phyloP scores from a whole-genome alignment of 2,888 invertebrate genomes.

The Meta bourneti region DNA sequence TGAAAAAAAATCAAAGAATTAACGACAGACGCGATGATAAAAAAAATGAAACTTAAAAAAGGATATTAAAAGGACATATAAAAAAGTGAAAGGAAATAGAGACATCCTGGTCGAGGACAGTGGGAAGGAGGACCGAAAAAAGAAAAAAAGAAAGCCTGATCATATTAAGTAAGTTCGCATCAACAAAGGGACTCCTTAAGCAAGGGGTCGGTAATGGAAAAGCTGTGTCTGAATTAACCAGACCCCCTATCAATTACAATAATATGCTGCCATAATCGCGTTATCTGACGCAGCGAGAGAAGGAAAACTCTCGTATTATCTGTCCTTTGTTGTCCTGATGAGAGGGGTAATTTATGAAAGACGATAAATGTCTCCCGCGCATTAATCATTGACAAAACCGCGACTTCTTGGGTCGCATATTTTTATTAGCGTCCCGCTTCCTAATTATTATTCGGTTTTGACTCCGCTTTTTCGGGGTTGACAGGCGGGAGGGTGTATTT shows the following conservation, averaged over 20 bases:
- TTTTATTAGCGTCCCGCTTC: constrained; percentile 4
- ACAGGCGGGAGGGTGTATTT: constrained; percentile 44
- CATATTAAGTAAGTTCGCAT: constrained; percentile 68
- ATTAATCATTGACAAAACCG: constrained; percentile 75
- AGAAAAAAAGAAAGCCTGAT: constrained; percentile 39
- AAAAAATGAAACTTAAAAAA: constrained; percentile 13
- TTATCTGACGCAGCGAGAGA: constrained; percentile 61
- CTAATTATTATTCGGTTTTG: constrained; percentile 69
- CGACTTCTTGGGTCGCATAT: constrained; percentile 4
- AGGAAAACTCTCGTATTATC: constrained; percentile 66
- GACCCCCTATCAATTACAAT: constrained; percentile 76
- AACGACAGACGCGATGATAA: constrained; percentile 57
- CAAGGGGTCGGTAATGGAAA: constrained; percentile 73
- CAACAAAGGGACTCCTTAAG: constrained; percentile 67
- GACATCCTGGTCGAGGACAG: neutral
- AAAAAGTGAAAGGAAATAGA: constrained; percentile 47
- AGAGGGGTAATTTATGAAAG: constrained; percentile 74
- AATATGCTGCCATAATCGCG: constrained; percentile 74
- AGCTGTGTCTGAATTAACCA: constrained; percentile 76
- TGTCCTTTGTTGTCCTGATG: constrained; percentile 70
- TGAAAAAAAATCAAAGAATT: constrained; percentile 66
- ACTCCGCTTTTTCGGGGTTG: constrained; percentile 51
- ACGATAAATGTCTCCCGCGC: constrained; percentile 72
- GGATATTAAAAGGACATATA: constrained; percentile 9
- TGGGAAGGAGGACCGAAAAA: constrained; percentile 7